Evolutionary conservation across 2,888 invertebrate species (phyloP).

Genomic region (Candidula unifasciata): DNA sequence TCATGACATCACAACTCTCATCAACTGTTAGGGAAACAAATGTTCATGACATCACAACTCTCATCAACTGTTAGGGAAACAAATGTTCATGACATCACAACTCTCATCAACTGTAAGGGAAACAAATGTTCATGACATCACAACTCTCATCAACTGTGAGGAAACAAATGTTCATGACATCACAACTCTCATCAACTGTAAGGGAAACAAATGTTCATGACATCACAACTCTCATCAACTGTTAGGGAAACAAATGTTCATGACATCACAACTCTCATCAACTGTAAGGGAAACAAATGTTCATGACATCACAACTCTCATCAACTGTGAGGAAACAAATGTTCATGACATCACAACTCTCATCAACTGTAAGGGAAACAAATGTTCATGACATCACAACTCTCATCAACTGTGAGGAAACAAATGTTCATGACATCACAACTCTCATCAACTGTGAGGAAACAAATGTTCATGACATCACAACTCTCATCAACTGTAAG

Average conservation of each 20-base stretch:
- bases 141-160: slow-evolving; percentile 40
- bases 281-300: not conserved
- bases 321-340: slow-evolving; percentile 29
- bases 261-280: slow-evolving; percentile 23
- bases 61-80: slow-evolving; percentile 38
- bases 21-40: slow-evolving; percentile 31
- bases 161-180: not conserved
- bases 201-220: not conserved
- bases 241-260: not conserved
- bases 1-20: not conserved
- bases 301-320: not conserved
- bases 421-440: not conserved
- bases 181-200: slow-evolving; percentile 38
- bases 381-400: not conserved
- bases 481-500: slow-evolving; percentile 40
- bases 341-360: not conserved
- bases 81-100: not conserved
- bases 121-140: not conserved
- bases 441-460: slow-evolving; percentile 40
- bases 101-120: slow-evolving; percentile 41
- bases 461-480: not conserved
- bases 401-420: slow-evolving; percentile 39
- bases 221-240: slow-evolving; percentile 40
- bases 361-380: slow-evolving; percentile 34
- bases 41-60: not conserved